Evolutionary conservation across 2,113 vertebrate species (phyloP).

Genomic region (Haliaeetus leucogaster): DNA sequence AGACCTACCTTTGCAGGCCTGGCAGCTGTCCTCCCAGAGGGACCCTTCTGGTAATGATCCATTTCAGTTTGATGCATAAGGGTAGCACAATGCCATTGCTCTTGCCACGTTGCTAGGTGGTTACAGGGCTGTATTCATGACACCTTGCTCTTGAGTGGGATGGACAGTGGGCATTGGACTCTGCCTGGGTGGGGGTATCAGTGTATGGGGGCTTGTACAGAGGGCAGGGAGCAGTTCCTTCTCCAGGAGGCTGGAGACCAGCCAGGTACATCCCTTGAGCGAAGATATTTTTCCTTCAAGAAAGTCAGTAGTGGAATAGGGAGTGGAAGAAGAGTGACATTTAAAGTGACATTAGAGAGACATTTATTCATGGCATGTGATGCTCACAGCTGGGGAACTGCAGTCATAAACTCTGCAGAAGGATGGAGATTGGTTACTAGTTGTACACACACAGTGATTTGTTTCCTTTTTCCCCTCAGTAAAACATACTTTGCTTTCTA

Average conservation of each 20-base stretch:
- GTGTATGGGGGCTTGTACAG: neutral
- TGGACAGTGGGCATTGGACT: neutral
- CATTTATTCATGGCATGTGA: neutral
- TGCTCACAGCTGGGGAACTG: neutral
- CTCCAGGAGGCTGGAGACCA: neutral
- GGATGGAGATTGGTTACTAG: neutral
- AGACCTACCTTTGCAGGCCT: neutral
- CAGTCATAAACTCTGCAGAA: neutral
- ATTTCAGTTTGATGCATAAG: fast-evolving
- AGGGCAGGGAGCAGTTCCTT: neutral
- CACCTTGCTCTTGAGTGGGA: neutral
- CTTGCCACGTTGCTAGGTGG: fast-evolving
- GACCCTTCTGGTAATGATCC: too few relatives aligned
- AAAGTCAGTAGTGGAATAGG: neutral
- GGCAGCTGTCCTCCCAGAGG: neutral
- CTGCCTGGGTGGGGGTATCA: too few relatives aligned
- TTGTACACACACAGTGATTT: neutral
- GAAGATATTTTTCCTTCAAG: neutral
- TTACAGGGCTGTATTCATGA: neutral
- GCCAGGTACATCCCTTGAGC: neutral
- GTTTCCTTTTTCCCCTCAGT: neutral
- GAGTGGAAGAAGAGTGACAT: neutral
- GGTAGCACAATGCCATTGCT: neutral
- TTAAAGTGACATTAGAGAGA: neutral
- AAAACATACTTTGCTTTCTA: neutral